Base-by-base conservation (phyloP, 2,113 vertebrate species). In the Amblyornis subalaris region DNA sequence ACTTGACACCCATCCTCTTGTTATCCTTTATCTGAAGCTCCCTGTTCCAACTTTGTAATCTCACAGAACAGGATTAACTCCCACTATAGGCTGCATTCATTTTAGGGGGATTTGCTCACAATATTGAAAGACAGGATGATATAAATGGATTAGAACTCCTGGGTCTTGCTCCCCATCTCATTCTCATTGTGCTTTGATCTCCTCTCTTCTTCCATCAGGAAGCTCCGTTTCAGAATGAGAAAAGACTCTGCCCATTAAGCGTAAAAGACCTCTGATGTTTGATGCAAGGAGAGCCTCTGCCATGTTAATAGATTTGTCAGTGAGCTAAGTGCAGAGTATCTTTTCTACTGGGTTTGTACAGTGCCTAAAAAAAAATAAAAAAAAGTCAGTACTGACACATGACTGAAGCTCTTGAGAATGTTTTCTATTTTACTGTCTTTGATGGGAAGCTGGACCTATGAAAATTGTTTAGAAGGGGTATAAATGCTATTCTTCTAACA, bases 171-270 rank as follows among this genome's bases (percentile, higher is more conserved):
- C 78, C 40, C 44, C 33, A 48, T 72, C 74, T 91, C 66, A 70
- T 93, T 91, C 74, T 90, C 42, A 54, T 70, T 85, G 79, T 80
- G 75, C 92, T 94, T 96, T 95, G 88, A 95, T 91, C 90, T 91
- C 62, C 40, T 35, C 38, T 50, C 58, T 76, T 51, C n/a, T 78
- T 93, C 81, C 12, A 35, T 44, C n/a, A 72, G 88, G 74, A 89
- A 85, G 66, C 44, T 90, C 25, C 8, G 6, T 40, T 71, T 74
- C 70, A 88, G 76, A 73, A 70, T 50, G 62, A 90, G 80, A 93
- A 91, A 90, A 91, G 58, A 29, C 73, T 84, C 44, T 89, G 76
- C 51, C 50, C 47, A 88, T 91, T 92, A 87, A 81, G 72, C 0
- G 0, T 79, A 28, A 95, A 82, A 94, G 90, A 69, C 24, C 44